phyloP scores from a whole-genome alignment of 2,888 invertebrate species.

The Nemapogon koenigi region DNA sequence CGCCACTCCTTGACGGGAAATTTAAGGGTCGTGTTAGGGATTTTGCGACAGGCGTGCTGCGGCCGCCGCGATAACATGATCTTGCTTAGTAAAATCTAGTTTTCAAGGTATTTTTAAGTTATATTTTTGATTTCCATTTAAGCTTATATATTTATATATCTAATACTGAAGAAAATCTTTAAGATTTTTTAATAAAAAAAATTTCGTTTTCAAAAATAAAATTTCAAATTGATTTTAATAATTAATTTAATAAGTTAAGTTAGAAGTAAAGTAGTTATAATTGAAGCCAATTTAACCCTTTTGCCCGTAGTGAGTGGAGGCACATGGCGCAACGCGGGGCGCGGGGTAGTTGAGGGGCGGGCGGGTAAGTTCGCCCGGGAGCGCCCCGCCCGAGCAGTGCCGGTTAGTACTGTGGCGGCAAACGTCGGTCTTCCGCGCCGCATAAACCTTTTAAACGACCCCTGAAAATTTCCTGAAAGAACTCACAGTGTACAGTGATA shows the following conservation, averaged over 20 bases:
- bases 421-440: conserved; percentile 53
- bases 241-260: no score
- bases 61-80: conserved; percentile 24
- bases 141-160: no score
- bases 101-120: no score
- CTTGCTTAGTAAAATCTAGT: no score
- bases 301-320: no score
- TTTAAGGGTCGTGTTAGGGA: conserved; percentile 57
- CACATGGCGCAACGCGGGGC: conserved; percentile 13
- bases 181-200: not conserved
- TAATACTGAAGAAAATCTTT: not conserved
- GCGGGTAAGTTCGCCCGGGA: conserved; percentile 30
- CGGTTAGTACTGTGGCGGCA: conserved; percentile 61
- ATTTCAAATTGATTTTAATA: not conserved
- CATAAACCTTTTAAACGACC: conserved; percentile 15
- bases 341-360: conserved; percentile 29
- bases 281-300: no score
- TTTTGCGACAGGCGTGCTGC: conserved; percentile 41
- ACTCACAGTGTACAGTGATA: no score
- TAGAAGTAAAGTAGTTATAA: no score
- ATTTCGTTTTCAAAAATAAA: not conserved
- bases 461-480: no score
- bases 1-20: conserved; percentile 39
- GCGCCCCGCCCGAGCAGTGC: conserved; percentile 61
- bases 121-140: no score